Conservation (phyloP, 2,113 vertebrate genomes). For the Phalacrocorax aristotelis region DNA sequence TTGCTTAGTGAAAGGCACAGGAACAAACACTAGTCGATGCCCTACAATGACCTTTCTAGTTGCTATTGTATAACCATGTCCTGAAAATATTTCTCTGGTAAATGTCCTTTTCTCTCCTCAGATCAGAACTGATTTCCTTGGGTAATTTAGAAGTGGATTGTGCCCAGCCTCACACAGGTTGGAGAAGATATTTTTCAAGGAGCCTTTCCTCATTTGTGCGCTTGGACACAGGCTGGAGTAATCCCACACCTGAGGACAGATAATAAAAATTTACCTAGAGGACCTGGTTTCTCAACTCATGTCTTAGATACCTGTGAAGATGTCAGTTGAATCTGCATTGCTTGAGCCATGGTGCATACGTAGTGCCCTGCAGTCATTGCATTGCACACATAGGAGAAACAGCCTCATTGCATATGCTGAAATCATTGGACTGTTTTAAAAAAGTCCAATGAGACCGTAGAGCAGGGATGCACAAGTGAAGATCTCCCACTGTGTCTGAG, state of each 20-base stretch:
- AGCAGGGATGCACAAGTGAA: neutral
- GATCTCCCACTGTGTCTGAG: neutral
- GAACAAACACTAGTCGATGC: neutral
- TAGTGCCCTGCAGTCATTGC: neutral
- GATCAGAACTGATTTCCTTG: neutral
- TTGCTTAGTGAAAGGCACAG: conserved; percentile 2
- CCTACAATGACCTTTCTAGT: neutral
- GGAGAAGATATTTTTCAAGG: neutral
- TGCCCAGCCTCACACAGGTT: neutral
- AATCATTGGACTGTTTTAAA: neutral
- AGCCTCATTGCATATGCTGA: neutral
- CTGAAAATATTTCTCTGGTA: conserved; percentile 8
- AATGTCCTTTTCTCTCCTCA: conserved; percentile 15
- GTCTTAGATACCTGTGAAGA: neutral
- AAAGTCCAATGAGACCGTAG: neutral
- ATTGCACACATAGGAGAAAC: neutral
- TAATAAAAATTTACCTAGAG: neutral
- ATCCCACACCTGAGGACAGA: neutral
- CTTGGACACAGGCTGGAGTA: neutral
- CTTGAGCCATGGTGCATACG: neutral
- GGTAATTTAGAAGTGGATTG: neutral
- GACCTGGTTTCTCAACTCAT: neutral
- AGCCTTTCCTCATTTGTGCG: neutral
- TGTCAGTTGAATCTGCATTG: too few species aligned
- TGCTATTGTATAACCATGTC: neutral